phyloP scores from a whole-genome alignment of 2,113 vertebrate genomes.

The Psittacula cyanocephala region DNA sequence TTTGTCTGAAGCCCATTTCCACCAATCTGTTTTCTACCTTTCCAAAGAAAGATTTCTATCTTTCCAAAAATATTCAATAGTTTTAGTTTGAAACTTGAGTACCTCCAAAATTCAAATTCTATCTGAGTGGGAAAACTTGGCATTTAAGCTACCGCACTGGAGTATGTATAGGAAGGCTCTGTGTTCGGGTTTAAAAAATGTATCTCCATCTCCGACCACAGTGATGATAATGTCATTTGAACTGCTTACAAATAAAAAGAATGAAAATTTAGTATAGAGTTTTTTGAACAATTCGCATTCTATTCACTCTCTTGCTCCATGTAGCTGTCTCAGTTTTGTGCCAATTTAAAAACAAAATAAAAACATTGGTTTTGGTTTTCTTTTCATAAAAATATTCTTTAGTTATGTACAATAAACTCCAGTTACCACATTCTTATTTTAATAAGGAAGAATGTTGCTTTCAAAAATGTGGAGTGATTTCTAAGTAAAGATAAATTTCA shows the following conservation, averaged over 20 bases:
- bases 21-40: too few relatives aligned
- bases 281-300: neutral
- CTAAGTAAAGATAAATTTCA: neutral
- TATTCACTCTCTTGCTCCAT: neutral
- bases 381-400: neutral
- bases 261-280: neutral
- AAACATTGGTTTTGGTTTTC: rapidly evolving
- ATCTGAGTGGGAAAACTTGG: too few relatives aligned
- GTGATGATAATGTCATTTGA: neutral
- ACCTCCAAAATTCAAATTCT: too few relatives aligned
- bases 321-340: neutral
- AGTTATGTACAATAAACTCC: neutral
- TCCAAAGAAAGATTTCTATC: too few relatives aligned
- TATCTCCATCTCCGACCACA: too few relatives aligned
- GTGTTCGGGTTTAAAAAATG: too few relatives aligned
- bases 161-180: too few relatives aligned
- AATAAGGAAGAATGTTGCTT: neutral
- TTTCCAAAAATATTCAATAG: too few relatives aligned
- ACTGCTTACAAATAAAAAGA: neutral
- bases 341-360: neutral
- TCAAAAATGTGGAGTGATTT: neutral
- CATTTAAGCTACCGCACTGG: too few relatives aligned
- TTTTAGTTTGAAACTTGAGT: too few relatives aligned
- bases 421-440: neutral
- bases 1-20: too few relatives aligned